Evolutionary conservation across 2,797 vertebrate species (phyloP), one percentile per base, ranked within the genome.

Genomic region (Eleutherodactylus coqui): DNA sequence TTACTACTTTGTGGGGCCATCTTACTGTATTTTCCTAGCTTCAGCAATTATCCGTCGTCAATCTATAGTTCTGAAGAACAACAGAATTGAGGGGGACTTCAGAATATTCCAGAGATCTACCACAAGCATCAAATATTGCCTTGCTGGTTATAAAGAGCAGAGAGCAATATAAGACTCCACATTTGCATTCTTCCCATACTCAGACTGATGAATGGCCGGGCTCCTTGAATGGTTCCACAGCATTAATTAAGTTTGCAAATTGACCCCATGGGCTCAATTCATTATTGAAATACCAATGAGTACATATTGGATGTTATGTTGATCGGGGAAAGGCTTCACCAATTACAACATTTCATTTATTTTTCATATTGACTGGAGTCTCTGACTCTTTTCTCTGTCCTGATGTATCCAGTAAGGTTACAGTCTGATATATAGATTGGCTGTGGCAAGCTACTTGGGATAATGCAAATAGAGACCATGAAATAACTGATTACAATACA

Each of bases 201-300:
- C 41, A 79, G 77, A 13, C 53, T 80, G 77, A 81, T 75, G 69
- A 45, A 80, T 64, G 41, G 53, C 55, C 29, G 47, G 43, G 45
- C 49, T 32, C n/a, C 32, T 34, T 53, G 64, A 67, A 80, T 62
- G 67, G 84, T 69, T 75, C 80, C 77, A 45, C 53, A 41, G 67
- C 67, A 80, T 85, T 85, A 75, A 85, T 80, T 80, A 85, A 75
- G 41, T 75, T 85, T 85, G 21, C 73, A 85, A 85, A 85, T 80
- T 85, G 84, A 85, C 84, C 84, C 84, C 84, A 85, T 80, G 84
- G 77, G 84, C 78, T 80, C 69, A 60, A 85, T 85, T 80, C 69
- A 85, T 85, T 85, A 85, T 85, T 85, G 84, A 85, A 81, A 80
- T 80, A 80, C 41, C 69, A 80, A 80, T 85, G 84, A 80, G 84